Conservation (phyloP, 2,888 invertebrate species). For the Drosophila yooni region DNA sequence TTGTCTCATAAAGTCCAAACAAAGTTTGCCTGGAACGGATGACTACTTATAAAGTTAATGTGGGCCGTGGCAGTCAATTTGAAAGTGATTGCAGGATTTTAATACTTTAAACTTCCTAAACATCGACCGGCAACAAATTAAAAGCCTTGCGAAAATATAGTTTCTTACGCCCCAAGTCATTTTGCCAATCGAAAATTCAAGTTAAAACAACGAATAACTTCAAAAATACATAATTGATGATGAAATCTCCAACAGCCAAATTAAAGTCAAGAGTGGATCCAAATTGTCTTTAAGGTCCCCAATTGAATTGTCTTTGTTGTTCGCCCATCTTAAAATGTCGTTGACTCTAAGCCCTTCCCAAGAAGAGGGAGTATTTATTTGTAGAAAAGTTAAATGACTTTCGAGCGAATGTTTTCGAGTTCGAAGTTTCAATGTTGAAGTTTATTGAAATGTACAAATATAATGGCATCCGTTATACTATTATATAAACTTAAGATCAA, state of each 20-base stretch:
- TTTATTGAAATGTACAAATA: background rate
- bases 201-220: background rate
- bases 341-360: background rate
- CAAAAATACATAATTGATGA: background rate
- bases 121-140: background rate
- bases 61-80: constrained; percentile 41
- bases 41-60: constrained; percentile 44
- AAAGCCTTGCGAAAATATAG: background rate
- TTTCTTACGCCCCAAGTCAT: background rate
- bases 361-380: background rate
- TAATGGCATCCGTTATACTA: background rate
- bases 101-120: background rate
- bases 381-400: background rate
- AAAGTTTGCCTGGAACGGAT: constrained; percentile 29
- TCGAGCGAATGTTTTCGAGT: no score
- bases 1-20: constrained; percentile 21
- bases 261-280: background rate
- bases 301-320: background rate
- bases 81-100: constrained; percentile 20
- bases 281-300: background rate
- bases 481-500: background rate
- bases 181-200: background rate
- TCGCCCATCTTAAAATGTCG: background rate
- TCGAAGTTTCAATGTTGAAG: background rate
- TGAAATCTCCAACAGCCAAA: background rate